Evolutionary conservation across 2,113 vertebrate species (phyloP).

Genomic region (Eudyptes chrysolophus): DNA sequence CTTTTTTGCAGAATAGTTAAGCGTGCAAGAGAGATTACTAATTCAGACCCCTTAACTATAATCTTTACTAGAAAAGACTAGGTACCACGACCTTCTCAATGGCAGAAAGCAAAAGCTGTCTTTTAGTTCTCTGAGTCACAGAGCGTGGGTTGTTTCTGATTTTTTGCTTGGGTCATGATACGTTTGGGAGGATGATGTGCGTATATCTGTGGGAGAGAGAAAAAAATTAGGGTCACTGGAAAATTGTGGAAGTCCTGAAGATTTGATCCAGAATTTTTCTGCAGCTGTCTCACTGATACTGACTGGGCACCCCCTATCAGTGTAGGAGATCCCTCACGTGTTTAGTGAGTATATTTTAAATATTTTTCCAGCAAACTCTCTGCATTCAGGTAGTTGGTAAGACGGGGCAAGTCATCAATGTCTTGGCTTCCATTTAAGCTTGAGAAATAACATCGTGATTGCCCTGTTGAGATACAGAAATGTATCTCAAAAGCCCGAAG

Average conservation of each 20-base stretch:
- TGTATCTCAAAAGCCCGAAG: constrained; percentile 35
- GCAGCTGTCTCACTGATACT: not conserved
- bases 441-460: not conserved
- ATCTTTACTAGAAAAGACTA: not conserved
- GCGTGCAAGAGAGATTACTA: not conserved
- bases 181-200: not conserved
- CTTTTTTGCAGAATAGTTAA: not conserved
- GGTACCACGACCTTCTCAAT: not conserved
- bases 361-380: not conserved
- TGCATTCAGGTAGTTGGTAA: not conserved
- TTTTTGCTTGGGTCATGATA: not conserved
- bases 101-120: not conserved
- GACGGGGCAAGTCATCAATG: not conserved
- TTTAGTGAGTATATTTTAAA: not conserved
- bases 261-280: not conserved
- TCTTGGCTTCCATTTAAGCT: not conserved
- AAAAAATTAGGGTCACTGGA: not conserved
- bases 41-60: not conserved
- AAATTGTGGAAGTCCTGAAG: not conserved
- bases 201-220: not conserved
- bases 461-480: constrained; percentile 20
- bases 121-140: not conserved
- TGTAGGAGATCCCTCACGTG: not conserved
- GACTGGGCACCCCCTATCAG: not conserved
- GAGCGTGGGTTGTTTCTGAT: not conserved